Conservation (phyloP, 64 coral and sea anemone species). For the Pocillopora verrucosa region DNA sequence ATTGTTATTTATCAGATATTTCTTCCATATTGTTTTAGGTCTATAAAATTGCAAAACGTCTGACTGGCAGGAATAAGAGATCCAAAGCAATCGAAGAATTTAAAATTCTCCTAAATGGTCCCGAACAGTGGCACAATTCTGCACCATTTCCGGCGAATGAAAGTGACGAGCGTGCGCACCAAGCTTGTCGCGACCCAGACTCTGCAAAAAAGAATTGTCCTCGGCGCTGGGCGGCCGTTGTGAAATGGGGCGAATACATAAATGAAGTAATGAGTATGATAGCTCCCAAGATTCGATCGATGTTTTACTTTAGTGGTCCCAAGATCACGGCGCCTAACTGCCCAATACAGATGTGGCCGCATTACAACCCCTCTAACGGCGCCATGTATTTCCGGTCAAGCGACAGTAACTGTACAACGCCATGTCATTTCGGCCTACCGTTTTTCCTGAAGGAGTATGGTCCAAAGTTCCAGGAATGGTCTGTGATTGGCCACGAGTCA, state of each 20-base stretch:
- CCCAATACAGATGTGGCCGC: slow-evolving; percentile 67
- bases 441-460: slow-evolving; percentile 78
- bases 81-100: slow-evolving; percentile 36
- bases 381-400: slow-evolving; percentile 75
- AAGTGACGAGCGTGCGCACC: slow-evolving; percentile 62
- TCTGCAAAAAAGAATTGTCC: slow-evolving; percentile 71
- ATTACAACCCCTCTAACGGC: slow-evolving; percentile 87
- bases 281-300: slow-evolving; percentile 54
- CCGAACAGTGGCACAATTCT: slow-evolving; percentile 64
- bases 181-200: slow-evolving; percentile 37
- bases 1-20: not conserved
- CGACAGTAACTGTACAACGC: slow-evolving; percentile 33
- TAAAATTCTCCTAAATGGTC: slow-evolving; percentile 1
- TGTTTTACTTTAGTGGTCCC: slow-evolving; percentile 79
- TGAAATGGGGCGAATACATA: slow-evolving; percentile 68
- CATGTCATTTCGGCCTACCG: slow-evolving; percentile 70
- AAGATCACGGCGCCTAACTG: slow-evolving; percentile 73
- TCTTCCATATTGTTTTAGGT: slow-evolving; percentile 37
- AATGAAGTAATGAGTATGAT: slow-evolving; percentile 60
- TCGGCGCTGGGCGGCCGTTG: slow-evolving; percentile 74
- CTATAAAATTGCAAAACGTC: slow-evolving; percentile 49
- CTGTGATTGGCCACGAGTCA: slow-evolving; percentile 74
- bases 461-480: slow-evolving; percentile 95
- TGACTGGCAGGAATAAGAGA: slow-evolving; percentile 51
- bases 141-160: slow-evolving; percentile 75